Evolutionary conservation across 2,113 vertebrate species (phyloP).

Genomic region (Isichthys henryi): DNA sequence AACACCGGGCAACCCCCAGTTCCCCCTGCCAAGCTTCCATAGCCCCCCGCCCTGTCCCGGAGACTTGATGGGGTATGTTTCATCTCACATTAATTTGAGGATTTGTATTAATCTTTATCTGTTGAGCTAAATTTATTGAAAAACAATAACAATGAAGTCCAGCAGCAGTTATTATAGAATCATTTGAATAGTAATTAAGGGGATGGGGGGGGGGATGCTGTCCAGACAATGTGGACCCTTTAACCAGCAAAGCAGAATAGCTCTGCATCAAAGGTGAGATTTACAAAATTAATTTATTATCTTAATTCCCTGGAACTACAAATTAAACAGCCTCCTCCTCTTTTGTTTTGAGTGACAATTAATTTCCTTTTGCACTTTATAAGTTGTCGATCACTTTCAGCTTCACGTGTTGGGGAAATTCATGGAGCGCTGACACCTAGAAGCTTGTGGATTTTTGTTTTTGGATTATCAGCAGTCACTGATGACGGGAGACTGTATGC

Average conservation of each 20-base stretch:
- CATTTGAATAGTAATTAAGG: conserved; percentile 37
- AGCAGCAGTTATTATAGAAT: conserved; percentile 30
- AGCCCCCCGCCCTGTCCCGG: conserved; percentile 20
- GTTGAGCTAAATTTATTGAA: conserved; percentile 4
- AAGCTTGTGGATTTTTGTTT: not conserved
- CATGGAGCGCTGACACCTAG: too few species aligned
- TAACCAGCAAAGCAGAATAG: conserved; percentile 35
- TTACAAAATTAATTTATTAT: conserved; percentile 45
- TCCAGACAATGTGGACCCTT: conserved; percentile 17
- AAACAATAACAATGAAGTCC: conserved; percentile 27
- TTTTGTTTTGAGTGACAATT: conserved; percentile 37
- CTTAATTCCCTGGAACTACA: conserved; percentile 43
- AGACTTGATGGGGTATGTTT: not conserved
- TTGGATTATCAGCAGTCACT: not conserved
- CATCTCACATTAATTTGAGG: not conserved
- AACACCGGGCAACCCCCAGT: conserved; percentile 6
- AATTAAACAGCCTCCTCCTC: conserved; percentile 37
- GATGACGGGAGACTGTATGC: not conserved
- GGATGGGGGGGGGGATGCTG: not conserved
- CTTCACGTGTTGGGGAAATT: not conserved
- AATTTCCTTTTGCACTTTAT: conserved; percentile 26
- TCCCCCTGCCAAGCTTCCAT: conserved; percentile 10
- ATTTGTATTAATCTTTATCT: conserved; percentile 21
- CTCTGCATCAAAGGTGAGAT: conserved; percentile 38
- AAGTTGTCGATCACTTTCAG: conserved; percentile 26